These are phyloP conservation scores for Neodiprion fabricii DNA, from an alignment of 1,140 invertebrate species.

Conservation along the genomic window DNA sequence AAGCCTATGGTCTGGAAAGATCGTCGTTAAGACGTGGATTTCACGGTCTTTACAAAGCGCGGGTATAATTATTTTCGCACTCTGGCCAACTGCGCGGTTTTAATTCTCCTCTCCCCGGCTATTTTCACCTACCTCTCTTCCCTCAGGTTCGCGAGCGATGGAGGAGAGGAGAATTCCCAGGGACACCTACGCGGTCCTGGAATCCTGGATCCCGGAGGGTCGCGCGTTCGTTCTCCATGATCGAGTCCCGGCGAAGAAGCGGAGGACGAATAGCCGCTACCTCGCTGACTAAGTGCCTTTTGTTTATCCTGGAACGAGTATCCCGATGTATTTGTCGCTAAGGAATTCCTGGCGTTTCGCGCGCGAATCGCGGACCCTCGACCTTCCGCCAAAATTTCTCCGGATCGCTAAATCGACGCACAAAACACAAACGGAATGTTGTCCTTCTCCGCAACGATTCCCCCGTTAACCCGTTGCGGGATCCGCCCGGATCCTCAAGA, in stretches of 20 bases:
- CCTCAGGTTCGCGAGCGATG: not conserved
- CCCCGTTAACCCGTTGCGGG: too few relatives aligned
- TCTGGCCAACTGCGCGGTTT: slow-evolving; percentile 15
- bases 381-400: not conserved
- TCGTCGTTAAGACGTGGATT: slow-evolving; percentile 16
- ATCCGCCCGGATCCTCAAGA: too few relatives aligned
- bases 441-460: not conserved
- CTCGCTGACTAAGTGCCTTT: slow-evolving; percentile 19
- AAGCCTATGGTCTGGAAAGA: slow-evolving; percentile 20
- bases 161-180: not conserved
- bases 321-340: slow-evolving; percentile 23
- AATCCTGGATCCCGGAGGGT: not conserved
- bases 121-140: not conserved
- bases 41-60: slow-evolving; percentile 33
- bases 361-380: not conserved
- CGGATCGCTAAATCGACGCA: not conserved
- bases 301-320: slow-evolving; percentile 17
- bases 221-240: not conserved
- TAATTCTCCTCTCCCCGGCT: not conserved
- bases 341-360: slow-evolving; percentile 24
- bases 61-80: slow-evolving; percentile 47
- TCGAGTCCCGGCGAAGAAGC: not conserved
- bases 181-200: not conserved
- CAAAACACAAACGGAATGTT: not conserved
- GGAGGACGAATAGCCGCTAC: slow-evolving; percentile 4